Evolutionary conservation across 1,140 invertebrate species (phyloP).

Genomic region (Charaxes varanes): DNA sequence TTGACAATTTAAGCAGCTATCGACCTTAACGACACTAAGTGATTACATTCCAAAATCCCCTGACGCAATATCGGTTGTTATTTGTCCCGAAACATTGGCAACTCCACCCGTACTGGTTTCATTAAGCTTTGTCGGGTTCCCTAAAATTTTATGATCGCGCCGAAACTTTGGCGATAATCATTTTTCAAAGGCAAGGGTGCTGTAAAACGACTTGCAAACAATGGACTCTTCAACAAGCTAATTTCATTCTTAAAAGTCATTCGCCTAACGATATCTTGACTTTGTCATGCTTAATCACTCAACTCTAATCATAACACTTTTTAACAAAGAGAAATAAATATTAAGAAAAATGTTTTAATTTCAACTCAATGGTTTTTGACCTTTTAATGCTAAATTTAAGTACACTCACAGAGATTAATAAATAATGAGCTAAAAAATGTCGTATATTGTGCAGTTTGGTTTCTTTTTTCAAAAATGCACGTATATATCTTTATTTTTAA

Average conservation of each 20-base stretch:
- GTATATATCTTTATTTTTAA: too few species aligned
- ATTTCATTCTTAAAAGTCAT: constrained; percentile 40
- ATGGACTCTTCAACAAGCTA: constrained; percentile 25
- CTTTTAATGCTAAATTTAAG: too few species aligned
- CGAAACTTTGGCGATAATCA: constrained; percentile 40
- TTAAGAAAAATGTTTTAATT: not conserved
- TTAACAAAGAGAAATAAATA: constrained; percentile 1
- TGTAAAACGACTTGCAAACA: constrained; percentile 38
- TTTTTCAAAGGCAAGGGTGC: constrained; percentile 37
- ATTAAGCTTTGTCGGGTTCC: constrained; percentile 18
- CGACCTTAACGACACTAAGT: not conserved
- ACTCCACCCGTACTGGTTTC: constrained; percentile 18
- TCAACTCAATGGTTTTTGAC: too few species aligned
- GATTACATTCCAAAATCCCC: not conserved
- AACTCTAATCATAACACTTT: too few species aligned
- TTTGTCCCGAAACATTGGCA: constrained; percentile 5
- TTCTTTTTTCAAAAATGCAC: too few species aligned
- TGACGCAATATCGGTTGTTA: constrained; percentile 5
- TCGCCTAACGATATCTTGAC: constrained; percentile 35
- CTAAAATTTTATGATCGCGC: constrained; percentile 28
- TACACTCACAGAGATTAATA: not conserved
- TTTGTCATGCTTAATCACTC: constrained; percentile 17
- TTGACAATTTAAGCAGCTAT: not conserved
- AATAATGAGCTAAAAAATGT: not conserved
- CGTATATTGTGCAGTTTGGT: too few species aligned